These are phyloP conservation scores for Frieseomelitta varia DNA, from an alignment of 1,140 invertebrate genomes.

Conservation along the genomic window DNA sequence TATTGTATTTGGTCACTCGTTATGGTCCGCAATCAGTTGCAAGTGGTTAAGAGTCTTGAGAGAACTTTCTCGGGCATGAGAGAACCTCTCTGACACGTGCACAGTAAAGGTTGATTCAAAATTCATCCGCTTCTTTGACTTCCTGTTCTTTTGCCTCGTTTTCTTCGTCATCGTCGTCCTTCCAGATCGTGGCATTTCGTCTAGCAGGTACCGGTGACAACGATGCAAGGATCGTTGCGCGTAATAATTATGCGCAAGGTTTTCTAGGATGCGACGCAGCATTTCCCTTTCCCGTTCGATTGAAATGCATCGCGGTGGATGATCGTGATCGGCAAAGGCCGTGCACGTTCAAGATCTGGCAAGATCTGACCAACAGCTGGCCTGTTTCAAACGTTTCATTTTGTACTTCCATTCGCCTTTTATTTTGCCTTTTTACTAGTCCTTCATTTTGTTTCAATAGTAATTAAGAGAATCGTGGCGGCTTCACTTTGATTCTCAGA, in stretches of 20 bases:
- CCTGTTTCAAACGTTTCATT: too few species aligned
- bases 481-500: too few species aligned
- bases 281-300: conserved; percentile 58
- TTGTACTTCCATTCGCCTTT: too few species aligned
- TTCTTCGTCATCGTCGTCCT: conserved; percentile 23
- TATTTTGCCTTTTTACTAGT: too few species aligned
- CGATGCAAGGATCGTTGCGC: conserved; percentile 50
- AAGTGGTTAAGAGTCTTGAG: too few species aligned
- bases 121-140: neutral
- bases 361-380: neutral
- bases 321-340: conserved; percentile 39
- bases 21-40: too few species aligned
- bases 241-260: conserved; percentile 63
- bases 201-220: conserved; percentile 19
- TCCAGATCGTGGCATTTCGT: conserved; percentile 13
- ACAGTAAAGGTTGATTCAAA: neutral
- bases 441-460: too few species aligned
- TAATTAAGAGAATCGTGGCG: too few species aligned
- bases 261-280: conserved; percentile 32
- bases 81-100: too few species aligned
- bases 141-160: too few species aligned
- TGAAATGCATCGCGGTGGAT: conserved; percentile 55
- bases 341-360: neutral
- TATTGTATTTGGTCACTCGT: too few species aligned
- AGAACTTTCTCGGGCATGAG: too few species aligned